Evolutionary conservation across 2,113 vertebrate species (phyloP).

Genomic region (Paedocypris sp.): DNA sequence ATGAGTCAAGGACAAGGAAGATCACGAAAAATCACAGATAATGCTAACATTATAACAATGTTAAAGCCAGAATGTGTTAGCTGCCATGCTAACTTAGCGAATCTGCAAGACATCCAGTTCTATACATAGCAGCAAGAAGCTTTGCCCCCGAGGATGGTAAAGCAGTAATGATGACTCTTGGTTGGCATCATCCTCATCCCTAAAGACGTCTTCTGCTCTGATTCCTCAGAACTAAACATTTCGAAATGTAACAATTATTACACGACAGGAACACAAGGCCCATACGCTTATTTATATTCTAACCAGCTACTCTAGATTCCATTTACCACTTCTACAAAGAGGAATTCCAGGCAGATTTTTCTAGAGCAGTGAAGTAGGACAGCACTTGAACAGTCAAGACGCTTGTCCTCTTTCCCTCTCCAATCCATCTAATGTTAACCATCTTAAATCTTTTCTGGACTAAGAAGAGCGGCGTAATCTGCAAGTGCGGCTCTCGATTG

Average conservation of each 20-base stretch:
- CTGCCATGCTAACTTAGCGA: background rate
- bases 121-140: background rate
- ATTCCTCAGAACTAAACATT: background rate
- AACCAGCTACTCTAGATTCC: too few relatives aligned
- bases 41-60: too few relatives aligned
- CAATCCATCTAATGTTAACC: background rate
- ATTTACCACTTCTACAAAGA: too few relatives aligned
- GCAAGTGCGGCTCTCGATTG: background rate
- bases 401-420: background rate
- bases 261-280: too few relatives aligned
- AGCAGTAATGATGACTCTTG: background rate
- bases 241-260: background rate
- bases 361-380: constrained; percentile 14
- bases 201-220: background rate
- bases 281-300: too few relatives aligned
- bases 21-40: too few relatives aligned
- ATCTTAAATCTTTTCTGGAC: constrained; percentile 4
- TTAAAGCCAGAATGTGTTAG: too few relatives aligned
- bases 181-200: background rate
- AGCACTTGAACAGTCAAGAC: constrained; percentile 7
- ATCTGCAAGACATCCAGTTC: constrained; percentile 1
- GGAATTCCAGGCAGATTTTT: background rate
- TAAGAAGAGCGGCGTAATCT: background rate
- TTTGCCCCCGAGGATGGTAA: background rate
- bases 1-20: background rate